Conservation (phyloP, 2,113 vertebrate genomes). For the Naja naja region DNA sequence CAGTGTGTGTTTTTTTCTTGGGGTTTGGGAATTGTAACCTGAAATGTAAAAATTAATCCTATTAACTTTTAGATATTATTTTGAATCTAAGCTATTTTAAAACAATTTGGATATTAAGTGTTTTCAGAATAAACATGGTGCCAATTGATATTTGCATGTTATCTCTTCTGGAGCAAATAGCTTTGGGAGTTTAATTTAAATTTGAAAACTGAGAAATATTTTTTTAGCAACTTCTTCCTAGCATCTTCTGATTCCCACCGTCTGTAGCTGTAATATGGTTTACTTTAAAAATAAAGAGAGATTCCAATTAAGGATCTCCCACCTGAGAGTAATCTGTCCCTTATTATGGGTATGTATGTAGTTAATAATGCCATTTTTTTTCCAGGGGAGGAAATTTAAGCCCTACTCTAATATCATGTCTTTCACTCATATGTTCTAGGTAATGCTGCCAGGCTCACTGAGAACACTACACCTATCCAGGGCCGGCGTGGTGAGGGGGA, state of each 20-base stretch:
- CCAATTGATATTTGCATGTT: not conserved
- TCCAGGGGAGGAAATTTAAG: not conserved
- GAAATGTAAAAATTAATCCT: not conserved
- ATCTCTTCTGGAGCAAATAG: not conserved
- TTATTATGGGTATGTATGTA: no score
- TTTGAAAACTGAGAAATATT: no score
- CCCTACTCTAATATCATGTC: not conserved
- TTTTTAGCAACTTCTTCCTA: no score
- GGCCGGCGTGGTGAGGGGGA: slow-evolving; percentile 52
- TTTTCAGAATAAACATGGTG: not conserved
- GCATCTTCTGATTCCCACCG: not conserved
- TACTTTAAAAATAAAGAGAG: not conserved
- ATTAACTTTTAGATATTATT: not conserved
- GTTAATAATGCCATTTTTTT: not conserved
- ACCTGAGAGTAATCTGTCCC: not conserved
- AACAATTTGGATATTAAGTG: not conserved
- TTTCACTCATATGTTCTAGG: slow-evolving; percentile 32
- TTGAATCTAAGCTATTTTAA: not conserved
- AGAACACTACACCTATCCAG: slow-evolving; percentile 48
- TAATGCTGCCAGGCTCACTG: slow-evolving; percentile 50
- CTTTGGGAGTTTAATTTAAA: not conserved
- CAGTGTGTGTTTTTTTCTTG: no score
- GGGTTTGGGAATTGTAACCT: not conserved
- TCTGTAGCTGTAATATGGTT: not conserved
- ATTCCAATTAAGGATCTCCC: not conserved